Conservation (phyloP, 2,888 invertebrate genomes). For the Onthophagus sagittarius region DNA sequence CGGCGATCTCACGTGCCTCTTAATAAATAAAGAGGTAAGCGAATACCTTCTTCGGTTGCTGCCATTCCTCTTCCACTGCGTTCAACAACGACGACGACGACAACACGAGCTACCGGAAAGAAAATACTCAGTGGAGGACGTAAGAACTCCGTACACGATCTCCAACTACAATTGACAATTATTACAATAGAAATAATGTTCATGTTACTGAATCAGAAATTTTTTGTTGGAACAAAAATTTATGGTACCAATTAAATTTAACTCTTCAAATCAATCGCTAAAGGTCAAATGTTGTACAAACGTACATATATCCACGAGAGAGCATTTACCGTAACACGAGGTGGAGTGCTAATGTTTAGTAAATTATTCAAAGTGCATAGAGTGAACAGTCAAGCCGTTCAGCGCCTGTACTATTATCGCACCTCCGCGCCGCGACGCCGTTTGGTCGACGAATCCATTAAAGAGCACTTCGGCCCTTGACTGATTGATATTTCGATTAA, state of each 20-base stretch:
- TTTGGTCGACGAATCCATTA: conserved; percentile 36
- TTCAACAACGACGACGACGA: background rate
- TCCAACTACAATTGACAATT: background rate
- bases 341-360: conserved; percentile 46
- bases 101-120: background rate
- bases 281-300: conserved; percentile 29
- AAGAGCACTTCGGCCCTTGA: conserved; percentile 42
- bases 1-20: background rate
- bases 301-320: conserved; percentile 40
- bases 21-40: background rate
- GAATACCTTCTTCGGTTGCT: background rate
- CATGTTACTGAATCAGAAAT: too few species aligned
- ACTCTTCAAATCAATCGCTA: background rate
- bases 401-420: conserved; percentile 13
- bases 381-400: conserved; percentile 31
- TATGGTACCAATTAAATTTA: too few species aligned
- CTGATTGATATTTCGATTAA: conserved; percentile 46
- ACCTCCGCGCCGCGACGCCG: background rate
- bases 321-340: conserved; percentile 44
- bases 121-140: background rate
- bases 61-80: background rate
- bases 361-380: conserved; percentile 46
- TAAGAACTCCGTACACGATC: background rate
- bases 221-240: too few species aligned
- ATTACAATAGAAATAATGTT: too few species aligned